phyloP scores from a whole-genome alignment of 2,888 invertebrate genomes.

The Acleris emargana region DNA sequence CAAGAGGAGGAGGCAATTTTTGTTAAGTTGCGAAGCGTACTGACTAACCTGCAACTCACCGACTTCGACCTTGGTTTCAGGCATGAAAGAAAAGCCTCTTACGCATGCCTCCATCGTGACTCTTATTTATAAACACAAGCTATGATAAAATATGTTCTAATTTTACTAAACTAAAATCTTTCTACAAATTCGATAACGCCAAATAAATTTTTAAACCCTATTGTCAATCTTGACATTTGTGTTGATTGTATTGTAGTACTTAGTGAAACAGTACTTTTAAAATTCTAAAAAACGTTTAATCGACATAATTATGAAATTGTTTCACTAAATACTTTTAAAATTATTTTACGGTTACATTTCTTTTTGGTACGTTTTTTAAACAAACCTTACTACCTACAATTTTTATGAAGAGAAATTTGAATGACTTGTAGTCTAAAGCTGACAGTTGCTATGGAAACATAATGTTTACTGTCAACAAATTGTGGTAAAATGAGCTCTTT shows the following conservation, averaged over 20 bases:
- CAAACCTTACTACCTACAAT: too few relatives aligned
- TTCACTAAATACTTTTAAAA: too few relatives aligned
- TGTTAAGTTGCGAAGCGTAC: neutral
- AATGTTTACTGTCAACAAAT: conserved; percentile 28
- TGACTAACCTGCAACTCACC: conserved; percentile 58
- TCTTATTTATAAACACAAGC: neutral
- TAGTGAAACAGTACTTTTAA: too few relatives aligned
- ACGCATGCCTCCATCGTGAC: conserved; percentile 57
- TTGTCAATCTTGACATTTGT: conserved; percentile 15
- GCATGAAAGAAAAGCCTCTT: conserved; percentile 71
- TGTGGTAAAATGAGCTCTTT: neutral
- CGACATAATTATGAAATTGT: too few relatives aligned
- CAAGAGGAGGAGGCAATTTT: too few relatives aligned
- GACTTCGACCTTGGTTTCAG: conserved; percentile 54
- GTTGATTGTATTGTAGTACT: neutral
- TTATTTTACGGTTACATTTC: too few relatives aligned
- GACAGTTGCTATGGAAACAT: conserved; percentile 41
- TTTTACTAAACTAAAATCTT: conserved; percentile 18
- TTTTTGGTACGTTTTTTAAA: too few relatives aligned
- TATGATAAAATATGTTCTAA: too few relatives aligned
- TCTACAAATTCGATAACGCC: conserved; percentile 14
- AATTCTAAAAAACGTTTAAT: too few relatives aligned
- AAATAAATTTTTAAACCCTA: conserved; percentile 30
- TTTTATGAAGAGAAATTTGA: neutral
- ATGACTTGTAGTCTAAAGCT: neutral